phyloP scores from a whole-genome alignment of 2,888 invertebrate species.

The Nebria brevicollis region DNA sequence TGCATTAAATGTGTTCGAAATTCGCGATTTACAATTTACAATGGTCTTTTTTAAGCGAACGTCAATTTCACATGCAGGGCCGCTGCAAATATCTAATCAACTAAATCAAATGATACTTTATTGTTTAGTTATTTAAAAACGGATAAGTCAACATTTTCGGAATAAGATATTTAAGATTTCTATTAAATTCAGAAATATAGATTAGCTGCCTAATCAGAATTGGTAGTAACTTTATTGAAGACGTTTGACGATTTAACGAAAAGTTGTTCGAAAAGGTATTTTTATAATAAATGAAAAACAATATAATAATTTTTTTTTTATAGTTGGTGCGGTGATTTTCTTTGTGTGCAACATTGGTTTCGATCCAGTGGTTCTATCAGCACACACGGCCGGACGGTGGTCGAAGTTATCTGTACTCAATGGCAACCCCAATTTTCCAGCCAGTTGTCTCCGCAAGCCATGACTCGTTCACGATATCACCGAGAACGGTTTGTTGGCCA shows the following conservation, averaged over 20 bases:
- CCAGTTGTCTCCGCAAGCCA: slow-evolving; percentile 45
- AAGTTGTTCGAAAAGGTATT: too few species aligned
- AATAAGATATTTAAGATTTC: too few species aligned
- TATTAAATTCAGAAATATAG: too few species aligned
- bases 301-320: too few species aligned
- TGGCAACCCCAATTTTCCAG: slow-evolving; percentile 45
- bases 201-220: too few species aligned
- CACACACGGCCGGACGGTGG: slow-evolving; percentile 5
- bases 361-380: not conserved
- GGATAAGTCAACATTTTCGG: too few species aligned
- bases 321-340: too few species aligned
- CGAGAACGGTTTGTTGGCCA: slow-evolving; percentile 43
- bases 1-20: slow-evolving; percentile 5
- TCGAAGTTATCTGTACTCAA: slow-evolving; percentile 43
- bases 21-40: slow-evolving; percentile 6
- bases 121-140: too few species aligned
- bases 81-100: not conserved
- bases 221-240: too few species aligned
- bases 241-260: too few species aligned
- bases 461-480: slow-evolving; percentile 38
- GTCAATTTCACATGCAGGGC: not conserved
- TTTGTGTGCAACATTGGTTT: not conserved
- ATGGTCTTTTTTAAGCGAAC: slow-evolving; percentile 2
- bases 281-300: too few species aligned
- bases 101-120: not conserved